phyloP scores from a whole-genome alignment of 2,888 invertebrate genomes.

The Polymixis flavicincta region DNA sequence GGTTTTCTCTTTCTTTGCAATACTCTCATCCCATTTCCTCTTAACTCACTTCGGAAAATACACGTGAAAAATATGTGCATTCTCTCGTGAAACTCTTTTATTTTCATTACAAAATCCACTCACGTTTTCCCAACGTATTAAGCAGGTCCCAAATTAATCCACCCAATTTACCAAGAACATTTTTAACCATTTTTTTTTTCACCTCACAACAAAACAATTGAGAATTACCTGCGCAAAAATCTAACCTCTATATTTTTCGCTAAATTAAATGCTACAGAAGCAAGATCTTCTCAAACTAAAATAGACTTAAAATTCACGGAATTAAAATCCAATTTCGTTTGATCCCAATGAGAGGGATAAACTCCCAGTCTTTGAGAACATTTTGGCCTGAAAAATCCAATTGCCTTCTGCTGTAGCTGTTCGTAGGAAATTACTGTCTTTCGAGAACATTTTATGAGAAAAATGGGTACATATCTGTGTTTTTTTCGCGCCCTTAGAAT shows the following conservation, averaged over 20 bases:
- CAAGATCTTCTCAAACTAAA: constrained; percentile 23
- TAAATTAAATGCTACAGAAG: constrained; percentile 61
- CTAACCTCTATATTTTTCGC: constrained; percentile 63
- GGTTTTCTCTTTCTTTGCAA: background rate
- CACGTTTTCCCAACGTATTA: constrained; percentile 15
- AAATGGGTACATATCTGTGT: constrained; percentile 38
- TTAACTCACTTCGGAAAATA: background rate
- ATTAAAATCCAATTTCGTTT: constrained; percentile 56
- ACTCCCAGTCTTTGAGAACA: constrained; percentile 53
- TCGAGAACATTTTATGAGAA: constrained; percentile 33
- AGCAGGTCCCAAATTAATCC: constrained; percentile 48
- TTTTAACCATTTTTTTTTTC: constrained; percentile 50
- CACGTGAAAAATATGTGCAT: constrained; percentile 22
- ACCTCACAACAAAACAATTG: constrained; percentile 61
- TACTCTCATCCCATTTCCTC: background rate
- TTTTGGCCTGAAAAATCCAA: constrained; percentile 64
- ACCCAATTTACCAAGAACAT: constrained; percentile 53
- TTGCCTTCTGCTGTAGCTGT: constrained; percentile 60
- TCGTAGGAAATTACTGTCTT: constrained; percentile 63
- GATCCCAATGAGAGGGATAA: constrained; percentile 53
- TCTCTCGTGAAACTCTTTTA: constrained; percentile 12
- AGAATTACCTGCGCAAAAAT: constrained; percentile 63
- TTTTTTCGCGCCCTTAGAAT: constrained; percentile 16
- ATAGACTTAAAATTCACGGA: constrained; percentile 10
- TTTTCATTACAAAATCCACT: constrained; percentile 16